Evolutionary conservation across 2,113 vertebrate genomes (phyloP), one percentile per base, ranked within the genome.

Genomic region (Pao palembangensis): DNA sequence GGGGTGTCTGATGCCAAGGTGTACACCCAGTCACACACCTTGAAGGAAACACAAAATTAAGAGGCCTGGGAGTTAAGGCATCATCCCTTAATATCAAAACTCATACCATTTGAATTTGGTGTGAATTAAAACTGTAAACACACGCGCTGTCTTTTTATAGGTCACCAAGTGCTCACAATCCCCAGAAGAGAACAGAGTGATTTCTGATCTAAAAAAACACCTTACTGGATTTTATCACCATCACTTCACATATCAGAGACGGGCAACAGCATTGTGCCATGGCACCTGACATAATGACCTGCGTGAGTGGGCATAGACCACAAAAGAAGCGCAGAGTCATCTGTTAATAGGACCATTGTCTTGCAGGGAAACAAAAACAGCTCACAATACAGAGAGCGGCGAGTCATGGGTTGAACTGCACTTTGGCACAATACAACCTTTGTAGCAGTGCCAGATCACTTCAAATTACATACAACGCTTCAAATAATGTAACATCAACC

Each of bases 11-110:
- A 60, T 34, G 88, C 86, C 87, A 99, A 90, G 1, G 93, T 93
- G 78, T 94, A 97, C 6, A 94, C 58, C 93, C 95, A 95, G 82
- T 94, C 93, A 84, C 95, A 96, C 52, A 98, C 95, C 97, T 99
- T 67, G 3, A 74, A 64, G 64, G 75, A 25, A 74, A 44, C 65
- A 18, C 48, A 34, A 52, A 23, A 5, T 25, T 1, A 52, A 8
- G 25, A 25, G 17, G 41, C 1, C 4, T 3, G 14, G n/a, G 18
- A 18, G 5, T 44, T 44, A 17, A 44, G 15, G 43, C 16, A 5
- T 44, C 43, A 44, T 17, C 43, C 11, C 42, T 43, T 6, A 1
- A 31, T 38, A 2, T 15, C 14, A 43, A 14, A 43, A 15, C 47
- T 49, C 16, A 48, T 48, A n/a, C 16, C 17, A n/a, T 6, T 4